phyloP scores from a whole-genome alignment of 2,113 vertebrate species.

The Hemiscyllium ocellatum region DNA sequence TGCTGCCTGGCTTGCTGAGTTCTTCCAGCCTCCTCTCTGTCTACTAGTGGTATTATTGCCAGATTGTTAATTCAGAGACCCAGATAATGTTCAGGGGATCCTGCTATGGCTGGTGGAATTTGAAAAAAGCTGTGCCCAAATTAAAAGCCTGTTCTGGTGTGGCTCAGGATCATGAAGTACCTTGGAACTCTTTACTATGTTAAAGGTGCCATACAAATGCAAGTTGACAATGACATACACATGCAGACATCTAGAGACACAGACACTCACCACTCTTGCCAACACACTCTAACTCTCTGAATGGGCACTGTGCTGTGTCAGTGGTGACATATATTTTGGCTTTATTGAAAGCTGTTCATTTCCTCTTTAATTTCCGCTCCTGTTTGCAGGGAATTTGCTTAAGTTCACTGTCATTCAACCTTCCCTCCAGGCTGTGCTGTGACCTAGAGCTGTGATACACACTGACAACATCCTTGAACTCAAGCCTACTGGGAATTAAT shows the following conservation, averaged over 20 bases:
- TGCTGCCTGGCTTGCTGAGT: too few species aligned
- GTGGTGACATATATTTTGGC: not conserved
- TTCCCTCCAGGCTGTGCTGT: not conserved
- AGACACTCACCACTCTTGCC: not conserved
- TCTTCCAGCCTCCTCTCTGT: too few species aligned
- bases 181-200: not conserved
- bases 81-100: too few species aligned
- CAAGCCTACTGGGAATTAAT: not conserved
- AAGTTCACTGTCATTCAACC: not conserved
- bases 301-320: not conserved
- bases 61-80: too few species aligned
- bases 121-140: too few species aligned
- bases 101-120: too few species aligned
- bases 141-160: not conserved
- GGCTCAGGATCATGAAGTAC: not conserved
- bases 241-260: not conserved
- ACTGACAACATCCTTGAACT: not conserved
- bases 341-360: not conserved
- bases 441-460: not conserved
- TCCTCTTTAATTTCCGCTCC: not conserved
- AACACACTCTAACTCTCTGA: not conserved
- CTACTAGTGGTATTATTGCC: too few species aligned
- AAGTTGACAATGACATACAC: not conserved
- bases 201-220: not conserved
- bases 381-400: not conserved